phyloP scores from a whole-genome alignment of 2,797 vertebrate genomes.

The Gephyroberyx darwinii region DNA sequence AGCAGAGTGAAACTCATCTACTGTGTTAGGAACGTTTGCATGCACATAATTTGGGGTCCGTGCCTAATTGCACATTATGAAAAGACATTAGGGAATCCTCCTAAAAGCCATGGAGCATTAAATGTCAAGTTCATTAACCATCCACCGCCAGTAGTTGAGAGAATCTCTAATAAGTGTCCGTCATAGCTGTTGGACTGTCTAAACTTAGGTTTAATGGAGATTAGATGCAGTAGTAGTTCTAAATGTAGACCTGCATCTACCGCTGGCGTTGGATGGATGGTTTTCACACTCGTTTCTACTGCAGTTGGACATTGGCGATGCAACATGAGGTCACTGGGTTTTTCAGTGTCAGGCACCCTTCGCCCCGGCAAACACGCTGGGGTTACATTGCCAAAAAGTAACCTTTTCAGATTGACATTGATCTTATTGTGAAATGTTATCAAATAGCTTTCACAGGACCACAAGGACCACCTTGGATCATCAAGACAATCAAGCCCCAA shows the following conservation, averaged over 20 bases:
- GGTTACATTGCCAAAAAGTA: no score
- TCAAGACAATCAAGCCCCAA: no score
- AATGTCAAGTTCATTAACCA: slow-evolving; percentile 75
- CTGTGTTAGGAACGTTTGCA: slow-evolving; percentile 50
- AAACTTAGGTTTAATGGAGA: slow-evolving; percentile 43
- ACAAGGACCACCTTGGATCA: slow-evolving; percentile 3
- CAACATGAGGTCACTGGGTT: neutral
- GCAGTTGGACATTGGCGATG: neutral
- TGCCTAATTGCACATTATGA: slow-evolving; percentile 66
- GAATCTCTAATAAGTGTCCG: slow-evolving; percentile 41
- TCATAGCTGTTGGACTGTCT: slow-evolving; percentile 35
- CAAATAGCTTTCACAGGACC: no score
- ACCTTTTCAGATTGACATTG: no score
- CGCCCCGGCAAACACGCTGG: no score
- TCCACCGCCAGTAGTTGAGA: slow-evolving; percentile 47
- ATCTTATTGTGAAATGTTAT: no score
- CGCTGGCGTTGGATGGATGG: neutral
- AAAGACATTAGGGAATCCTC: slow-evolving; percentile 62
- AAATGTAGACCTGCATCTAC: slow-evolving; percentile 24
- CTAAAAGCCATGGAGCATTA: slow-evolving; percentile 66
- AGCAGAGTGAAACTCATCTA: slow-evolving; percentile 54
- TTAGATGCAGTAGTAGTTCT: slow-evolving; percentile 16
- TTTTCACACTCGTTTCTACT: slow-evolving; percentile 10
- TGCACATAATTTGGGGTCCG: slow-evolving; percentile 52
- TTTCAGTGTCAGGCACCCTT: no score